Conservation (phyloP, 2,888 invertebrate genomes). For the Ophraella communa region DNA sequence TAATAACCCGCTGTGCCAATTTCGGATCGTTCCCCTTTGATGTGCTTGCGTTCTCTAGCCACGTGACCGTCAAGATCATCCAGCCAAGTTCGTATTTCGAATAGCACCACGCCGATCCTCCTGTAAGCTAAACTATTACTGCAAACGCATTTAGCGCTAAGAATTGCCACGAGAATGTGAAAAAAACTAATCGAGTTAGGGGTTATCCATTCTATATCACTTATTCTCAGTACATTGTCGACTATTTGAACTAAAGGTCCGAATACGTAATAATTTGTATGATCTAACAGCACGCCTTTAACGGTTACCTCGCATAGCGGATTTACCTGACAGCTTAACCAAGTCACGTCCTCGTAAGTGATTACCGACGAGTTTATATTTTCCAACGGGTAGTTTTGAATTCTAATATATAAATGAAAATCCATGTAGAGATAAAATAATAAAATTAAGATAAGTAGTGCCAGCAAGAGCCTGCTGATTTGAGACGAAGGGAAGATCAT, state of each 20-base stretch:
- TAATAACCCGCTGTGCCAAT: slow-evolving; percentile 83
- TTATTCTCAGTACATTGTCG: slow-evolving; percentile 66
- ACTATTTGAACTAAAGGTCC: slow-evolving; percentile 79
- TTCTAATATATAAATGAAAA: slow-evolving; percentile 71
- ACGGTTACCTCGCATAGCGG: slow-evolving; percentile 83
- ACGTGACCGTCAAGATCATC: slow-evolving; percentile 89
- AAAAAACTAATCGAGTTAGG: slow-evolving; percentile 85
- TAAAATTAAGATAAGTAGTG: slow-evolving; percentile 65
- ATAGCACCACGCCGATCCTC: slow-evolving; percentile 76
- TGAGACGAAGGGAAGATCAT: slow-evolving; percentile 79
- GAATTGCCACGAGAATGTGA: slow-evolving; percentile 77
- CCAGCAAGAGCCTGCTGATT: slow-evolving; percentile 72
- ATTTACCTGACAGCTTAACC: slow-evolving; percentile 75
- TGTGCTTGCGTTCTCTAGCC: slow-evolving; percentile 76
- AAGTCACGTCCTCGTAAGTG: slow-evolving; percentile 64
- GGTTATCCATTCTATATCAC: slow-evolving; percentile 66
- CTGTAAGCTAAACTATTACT: slow-evolving; percentile 75
- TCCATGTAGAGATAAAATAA: slow-evolving; percentile 78
- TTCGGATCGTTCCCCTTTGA: slow-evolving; percentile 79
- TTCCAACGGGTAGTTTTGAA: slow-evolving; percentile 72
- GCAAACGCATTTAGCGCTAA: slow-evolving; percentile 77
- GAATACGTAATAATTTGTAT: slow-evolving; percentile 83
- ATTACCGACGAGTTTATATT: slow-evolving; percentile 49
- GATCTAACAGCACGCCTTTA: slow-evolving; percentile 83
- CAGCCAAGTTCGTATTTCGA: slow-evolving; percentile 81